These are phyloP conservation scores for Conus canariensis DNA, from an alignment of 2,888 invertebrate species.

Conservation along the genomic window DNA sequence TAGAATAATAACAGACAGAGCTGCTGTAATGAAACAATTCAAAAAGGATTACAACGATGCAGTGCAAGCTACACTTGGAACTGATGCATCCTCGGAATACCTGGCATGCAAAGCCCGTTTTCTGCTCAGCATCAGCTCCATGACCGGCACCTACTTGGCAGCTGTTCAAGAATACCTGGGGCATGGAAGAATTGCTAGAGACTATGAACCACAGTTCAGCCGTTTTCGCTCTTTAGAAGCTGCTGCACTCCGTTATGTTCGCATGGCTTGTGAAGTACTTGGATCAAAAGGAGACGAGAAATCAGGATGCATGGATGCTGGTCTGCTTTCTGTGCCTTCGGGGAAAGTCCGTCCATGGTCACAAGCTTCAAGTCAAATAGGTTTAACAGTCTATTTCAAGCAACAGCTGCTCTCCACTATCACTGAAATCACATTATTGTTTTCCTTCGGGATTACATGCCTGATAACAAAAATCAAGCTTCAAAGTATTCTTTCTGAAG, in stretches of 20 bases:
- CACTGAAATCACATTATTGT: not conserved
- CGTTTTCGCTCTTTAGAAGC: not conserved
- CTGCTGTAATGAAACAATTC: not conserved
- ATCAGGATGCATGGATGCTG: constrained; percentile 24
- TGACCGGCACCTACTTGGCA: not conserved
- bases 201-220: not conserved
- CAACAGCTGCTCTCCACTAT: not conserved
- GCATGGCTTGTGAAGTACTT: constrained; percentile 26
- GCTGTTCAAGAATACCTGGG: not conserved
- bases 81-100: not conserved
- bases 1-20: not conserved
- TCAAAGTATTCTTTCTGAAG: not conserved
- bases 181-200: not conserved
- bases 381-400: not conserved
- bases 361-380: constrained; percentile 6
- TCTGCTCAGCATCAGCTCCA: not conserved
- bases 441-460: not conserved
- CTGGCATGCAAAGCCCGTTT: constrained; percentile 22
- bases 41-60: not conserved
- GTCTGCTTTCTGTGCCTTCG: not conserved
- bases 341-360: not conserved
- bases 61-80: not conserved
- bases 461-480: not conserved
- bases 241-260: constrained; percentile 18
- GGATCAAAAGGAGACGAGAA: constrained; percentile 41